These are phyloP conservation scores for Aegypius monachus DNA, from an alignment of 2,113 vertebrate species.

Conservation along the genomic window DNA sequence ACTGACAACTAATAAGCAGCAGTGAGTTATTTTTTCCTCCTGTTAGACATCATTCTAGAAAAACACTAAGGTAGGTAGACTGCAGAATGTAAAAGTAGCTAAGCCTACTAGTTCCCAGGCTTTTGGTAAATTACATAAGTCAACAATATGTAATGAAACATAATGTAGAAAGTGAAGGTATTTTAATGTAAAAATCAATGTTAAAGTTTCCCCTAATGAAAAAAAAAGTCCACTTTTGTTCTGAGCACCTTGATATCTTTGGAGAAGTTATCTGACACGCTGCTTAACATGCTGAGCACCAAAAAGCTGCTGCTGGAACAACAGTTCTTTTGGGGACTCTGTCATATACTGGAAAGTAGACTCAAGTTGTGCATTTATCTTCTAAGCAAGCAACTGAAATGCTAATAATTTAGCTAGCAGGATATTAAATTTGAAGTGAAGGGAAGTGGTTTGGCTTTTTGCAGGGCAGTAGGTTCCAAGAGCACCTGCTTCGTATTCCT, in stretches of 20 bases:
- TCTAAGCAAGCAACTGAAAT: neutral
- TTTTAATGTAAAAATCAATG: neutral
- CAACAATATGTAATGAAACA: neutral
- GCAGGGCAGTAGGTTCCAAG: neutral
- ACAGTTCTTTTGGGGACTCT: neutral
- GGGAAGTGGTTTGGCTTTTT: neutral
- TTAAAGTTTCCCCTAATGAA: too few relatives aligned
- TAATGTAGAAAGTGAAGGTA: neutral
- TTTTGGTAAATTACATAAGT: fast-evolving
- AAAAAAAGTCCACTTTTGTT: neutral
- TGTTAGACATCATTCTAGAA: neutral
- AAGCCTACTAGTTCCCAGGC: neutral
- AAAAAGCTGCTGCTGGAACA: neutral
- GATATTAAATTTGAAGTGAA: neutral
- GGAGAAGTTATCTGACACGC: neutral
- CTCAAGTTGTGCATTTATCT: neutral
- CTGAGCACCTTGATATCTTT: neutral
- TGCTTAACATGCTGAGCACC: neutral
- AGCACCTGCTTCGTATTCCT: neutral
- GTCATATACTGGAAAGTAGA: neutral
- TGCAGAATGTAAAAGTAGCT: neutral
- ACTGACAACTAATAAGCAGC: neutral
- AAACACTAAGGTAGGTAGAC: neutral
- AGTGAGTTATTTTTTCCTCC: neutral
- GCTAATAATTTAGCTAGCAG: neutral